These are phyloP conservation scores for Diarsia brunnea DNA, from an alignment of 2,888 invertebrate genomes.

Conservation along the genomic window DNA sequence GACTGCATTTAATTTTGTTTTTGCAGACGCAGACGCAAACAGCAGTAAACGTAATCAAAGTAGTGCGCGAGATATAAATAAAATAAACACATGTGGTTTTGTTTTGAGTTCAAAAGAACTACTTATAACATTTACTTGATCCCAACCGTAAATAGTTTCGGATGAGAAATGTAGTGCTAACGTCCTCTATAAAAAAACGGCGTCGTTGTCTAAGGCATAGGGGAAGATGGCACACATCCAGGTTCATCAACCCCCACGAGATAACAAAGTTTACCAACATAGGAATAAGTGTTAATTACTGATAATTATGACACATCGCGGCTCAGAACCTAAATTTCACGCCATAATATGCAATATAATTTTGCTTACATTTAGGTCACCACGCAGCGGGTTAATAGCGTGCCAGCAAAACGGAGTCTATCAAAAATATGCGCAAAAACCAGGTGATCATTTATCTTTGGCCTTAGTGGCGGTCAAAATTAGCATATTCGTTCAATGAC, in stretches of 20 bases:
- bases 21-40: background rate
- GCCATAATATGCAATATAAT: constrained; percentile 42
- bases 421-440: constrained; percentile 54
- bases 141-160: background rate
- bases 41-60: constrained; percentile 12
- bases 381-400: constrained; percentile 58
- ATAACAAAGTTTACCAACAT: background rate
- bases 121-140: background rate
- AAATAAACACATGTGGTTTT: constrained; percentile 9
- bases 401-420: constrained; percentile 59
- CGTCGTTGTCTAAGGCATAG: background rate
- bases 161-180: background rate
- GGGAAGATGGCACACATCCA: background rate
- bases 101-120: background rate
- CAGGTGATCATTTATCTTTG: constrained; percentile 21
- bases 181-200: background rate
- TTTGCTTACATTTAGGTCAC: constrained; percentile 60
- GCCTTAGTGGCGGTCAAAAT: constrained; percentile 52
- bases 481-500: constrained; percentile 60
- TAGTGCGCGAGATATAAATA: background rate
- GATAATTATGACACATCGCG: constrained; percentile 12
- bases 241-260: background rate
- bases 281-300: no score
- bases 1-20: background rate
- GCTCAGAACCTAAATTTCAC: constrained; percentile 28